Evolutionary conservation across 23 tunicate genomes (phyloP).

Genomic region (Oikopleura dioica): DNA sequence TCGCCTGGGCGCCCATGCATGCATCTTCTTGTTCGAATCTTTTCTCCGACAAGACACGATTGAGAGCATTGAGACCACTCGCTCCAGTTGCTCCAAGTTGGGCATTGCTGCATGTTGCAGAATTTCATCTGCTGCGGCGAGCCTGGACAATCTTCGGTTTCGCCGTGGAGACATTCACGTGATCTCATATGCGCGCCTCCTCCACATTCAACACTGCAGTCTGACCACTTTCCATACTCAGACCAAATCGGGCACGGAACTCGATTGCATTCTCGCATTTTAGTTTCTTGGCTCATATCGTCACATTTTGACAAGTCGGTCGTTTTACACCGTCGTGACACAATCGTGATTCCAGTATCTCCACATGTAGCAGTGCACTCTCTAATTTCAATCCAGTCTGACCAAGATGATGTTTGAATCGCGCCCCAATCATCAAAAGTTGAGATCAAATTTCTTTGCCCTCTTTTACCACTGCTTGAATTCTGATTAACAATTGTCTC

Average conservation of each 20-base stretch:
- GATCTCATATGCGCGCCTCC: slow-evolving; percentile 21
- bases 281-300: background rate
- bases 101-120: too few species aligned
- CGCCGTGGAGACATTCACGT: slow-evolving; percentile 29
- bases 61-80: background rate
- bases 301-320: background rate
- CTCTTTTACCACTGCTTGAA: too few species aligned
- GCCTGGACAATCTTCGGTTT: too few species aligned
- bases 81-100: too few species aligned
- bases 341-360: slow-evolving; percentile 14
- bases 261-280: slow-evolving; percentile 14
- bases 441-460: too few species aligned
- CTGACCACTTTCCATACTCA: slow-evolving; percentile 34
- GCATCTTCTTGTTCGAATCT: background rate
- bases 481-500: too few species aligned
- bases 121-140: too few species aligned
- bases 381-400: slow-evolving; percentile 18
- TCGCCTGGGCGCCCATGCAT: background rate
- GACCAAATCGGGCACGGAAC: slow-evolving; percentile 65
- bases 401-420: too few species aligned
- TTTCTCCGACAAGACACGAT: background rate
- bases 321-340: slow-evolving; percentile 8
- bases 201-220: slow-evolving; percentile 55
- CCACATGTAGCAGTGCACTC: slow-evolving; percentile 18
- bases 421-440: too few species aligned